A percentile compares a stretch with the other conserved stretches of the same genome.
Evolutionary conservation across 2,888 invertebrate species (phyloP).

Genomic region (Brachypalpus laphriformis): DNA sequence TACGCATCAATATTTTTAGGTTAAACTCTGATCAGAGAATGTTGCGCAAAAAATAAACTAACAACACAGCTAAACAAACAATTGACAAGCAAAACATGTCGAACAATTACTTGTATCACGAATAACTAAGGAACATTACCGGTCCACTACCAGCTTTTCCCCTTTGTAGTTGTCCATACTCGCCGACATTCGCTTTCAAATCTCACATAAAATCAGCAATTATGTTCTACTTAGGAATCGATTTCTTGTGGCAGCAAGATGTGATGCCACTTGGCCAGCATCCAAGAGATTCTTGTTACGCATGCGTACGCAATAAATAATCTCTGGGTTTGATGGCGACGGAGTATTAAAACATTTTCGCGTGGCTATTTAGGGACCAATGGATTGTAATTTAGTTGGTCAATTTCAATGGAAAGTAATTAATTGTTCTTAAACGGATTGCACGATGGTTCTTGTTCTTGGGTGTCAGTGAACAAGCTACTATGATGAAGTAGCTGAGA

Average conservation of each 20-base stretch:
- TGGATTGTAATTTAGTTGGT: conserved; percentile 23
- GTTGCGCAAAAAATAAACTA: neutral
- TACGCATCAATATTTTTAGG: conserved; percentile 33
- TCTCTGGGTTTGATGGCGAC: conserved; percentile 2
- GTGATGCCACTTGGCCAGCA: neutral
- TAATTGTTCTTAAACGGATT: conserved; percentile 24
- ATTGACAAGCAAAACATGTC: conserved; percentile 17
- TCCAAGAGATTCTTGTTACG: conserved; percentile 14
- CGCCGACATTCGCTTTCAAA: conserved; percentile 8
- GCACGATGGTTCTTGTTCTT: neutral
- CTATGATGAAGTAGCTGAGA: neutral
- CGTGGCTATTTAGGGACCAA: conserved; percentile 25
- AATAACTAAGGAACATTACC: conserved; percentile 5
- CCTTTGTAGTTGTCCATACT: too few relatives aligned
- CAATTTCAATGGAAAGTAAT: conserved; percentile 58
- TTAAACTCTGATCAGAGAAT: conserved; percentile 34
- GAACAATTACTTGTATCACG: neutral
- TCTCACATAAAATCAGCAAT: conserved; percentile 30
- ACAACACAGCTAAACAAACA: conserved; percentile 5
- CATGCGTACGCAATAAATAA: conserved; percentile 15
- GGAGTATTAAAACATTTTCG: conserved; percentile 1
- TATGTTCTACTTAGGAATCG: conserved; percentile 44
- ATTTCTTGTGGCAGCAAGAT: conserved; percentile 32
- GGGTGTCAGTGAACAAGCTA: conserved; percentile 4
- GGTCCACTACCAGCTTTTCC: neutral